phyloP scores from a whole-genome alignment of 2,797 vertebrate genomes.

The Sebastes nivosus region DNA sequence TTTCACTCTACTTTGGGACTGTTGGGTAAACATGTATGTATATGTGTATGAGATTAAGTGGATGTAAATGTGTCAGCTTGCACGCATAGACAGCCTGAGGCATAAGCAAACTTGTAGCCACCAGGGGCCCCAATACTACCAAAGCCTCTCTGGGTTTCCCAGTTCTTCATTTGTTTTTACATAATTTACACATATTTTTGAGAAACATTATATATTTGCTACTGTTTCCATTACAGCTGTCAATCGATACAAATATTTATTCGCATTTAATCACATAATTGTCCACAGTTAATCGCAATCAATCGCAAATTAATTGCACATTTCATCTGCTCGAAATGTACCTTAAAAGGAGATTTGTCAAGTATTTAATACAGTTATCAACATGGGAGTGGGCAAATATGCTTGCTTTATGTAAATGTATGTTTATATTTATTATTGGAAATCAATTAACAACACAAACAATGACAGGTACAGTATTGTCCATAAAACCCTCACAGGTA shows the following conservation, averaged over 20 bases:
- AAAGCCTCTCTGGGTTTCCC: constrained; percentile 3
- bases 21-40: constrained; percentile 23
- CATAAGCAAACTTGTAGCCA: constrained; percentile 15
- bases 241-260: background rate
- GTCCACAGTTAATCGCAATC: background rate
- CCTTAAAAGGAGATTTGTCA: background rate
- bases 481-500: no score
- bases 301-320: background rate
- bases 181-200: background rate
- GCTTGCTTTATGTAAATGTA: background rate
- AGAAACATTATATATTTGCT: background rate
- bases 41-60: background rate
- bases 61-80: background rate
- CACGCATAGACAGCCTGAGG: constrained; percentile 10
- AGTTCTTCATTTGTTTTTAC: background rate
- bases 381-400: background rate
- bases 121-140: constrained; percentile 3
- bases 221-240: background rate
- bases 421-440: background rate
- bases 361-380: background rate
- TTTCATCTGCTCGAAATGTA: background rate
- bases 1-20: constrained; percentile 31
- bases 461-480: background rate
- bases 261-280: background rate
- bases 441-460: background rate